Evolutionary conservation across 2,113 vertebrate species (phyloP).

Genomic region (Cheirogaleus medius): DNA sequence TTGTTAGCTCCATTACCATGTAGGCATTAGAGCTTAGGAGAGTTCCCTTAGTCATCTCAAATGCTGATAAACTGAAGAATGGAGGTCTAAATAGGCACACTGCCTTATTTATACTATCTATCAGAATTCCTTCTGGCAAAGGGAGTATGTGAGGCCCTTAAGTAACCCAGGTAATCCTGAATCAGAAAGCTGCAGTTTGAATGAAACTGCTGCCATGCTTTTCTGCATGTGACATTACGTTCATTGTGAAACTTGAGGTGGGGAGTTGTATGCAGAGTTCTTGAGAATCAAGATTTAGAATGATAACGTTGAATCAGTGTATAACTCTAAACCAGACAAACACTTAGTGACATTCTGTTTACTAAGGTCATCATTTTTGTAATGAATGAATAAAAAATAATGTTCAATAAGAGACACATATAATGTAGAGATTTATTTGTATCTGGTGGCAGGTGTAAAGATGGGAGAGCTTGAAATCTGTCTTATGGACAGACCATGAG

Average conservation of each 20-base stretch:
- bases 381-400: not conserved
- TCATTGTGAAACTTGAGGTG: not conserved
- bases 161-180: not conserved
- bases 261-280: not conserved
- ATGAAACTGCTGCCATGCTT: not conserved
- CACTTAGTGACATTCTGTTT: not conserved
- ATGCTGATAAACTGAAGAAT: not conserved
- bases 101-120: not conserved
- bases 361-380: not conserved
- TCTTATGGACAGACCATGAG: not conserved
- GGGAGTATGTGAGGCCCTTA: not conserved
- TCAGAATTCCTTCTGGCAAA: conserved; percentile 4
- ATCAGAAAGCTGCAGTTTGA: not conserved
- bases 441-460: not conserved
- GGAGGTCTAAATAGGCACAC: not conserved
- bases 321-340: not conserved
- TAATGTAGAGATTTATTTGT: conserved; percentile 27
- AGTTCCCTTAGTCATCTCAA: not conserved
- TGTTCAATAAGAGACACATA: not conserved
- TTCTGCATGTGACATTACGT: not conserved
- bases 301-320: not conserved
- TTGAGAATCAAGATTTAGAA: not conserved
- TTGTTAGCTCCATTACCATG: not conserved
- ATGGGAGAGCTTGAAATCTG: not conserved
- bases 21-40: not conserved